Percentiles rank a stretch among this genome's conserved stretches.
Conservation (phyloP, 2,797 vertebrate genomes). For the Karalla daura region DNA sequence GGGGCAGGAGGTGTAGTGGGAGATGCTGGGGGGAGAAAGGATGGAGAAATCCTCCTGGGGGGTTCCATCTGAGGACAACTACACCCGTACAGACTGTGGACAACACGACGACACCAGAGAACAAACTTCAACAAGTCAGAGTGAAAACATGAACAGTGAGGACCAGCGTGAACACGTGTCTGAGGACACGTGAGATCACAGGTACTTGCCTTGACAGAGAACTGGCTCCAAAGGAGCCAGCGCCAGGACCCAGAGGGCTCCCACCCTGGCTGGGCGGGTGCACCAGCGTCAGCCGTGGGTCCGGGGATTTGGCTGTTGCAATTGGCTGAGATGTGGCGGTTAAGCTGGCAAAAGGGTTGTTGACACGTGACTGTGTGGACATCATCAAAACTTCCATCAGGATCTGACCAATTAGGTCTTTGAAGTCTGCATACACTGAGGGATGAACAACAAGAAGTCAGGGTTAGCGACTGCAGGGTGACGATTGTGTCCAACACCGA, state of each 20-base stretch:
- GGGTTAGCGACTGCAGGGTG: not conserved
- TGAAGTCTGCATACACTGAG: slow-evolving; percentile 98
- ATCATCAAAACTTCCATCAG: slow-evolving; percentile 99
- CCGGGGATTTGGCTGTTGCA: slow-evolving; percentile 91
- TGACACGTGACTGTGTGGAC: slow-evolving; percentile 93
- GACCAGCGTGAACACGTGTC: no score
- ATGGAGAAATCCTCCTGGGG: slow-evolving; percentile 83
- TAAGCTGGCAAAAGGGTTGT: slow-evolving; percentile 98
- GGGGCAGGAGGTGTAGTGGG: slow-evolving; percentile 65
- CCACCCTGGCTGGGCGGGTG: slow-evolving; percentile 90
- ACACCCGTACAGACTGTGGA: slow-evolving; percentile 94
- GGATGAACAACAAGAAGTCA: no score
- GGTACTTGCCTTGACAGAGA: slow-evolving; percentile 95
- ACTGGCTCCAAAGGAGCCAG: slow-evolving; percentile 93
- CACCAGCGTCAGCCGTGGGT: slow-evolving; percentile 89
- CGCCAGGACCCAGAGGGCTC: slow-evolving; percentile 91
- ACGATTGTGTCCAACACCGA: not conserved
- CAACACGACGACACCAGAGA: slow-evolving; percentile 75
- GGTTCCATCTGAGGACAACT: slow-evolving; percentile 89
- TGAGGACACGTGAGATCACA: no score
- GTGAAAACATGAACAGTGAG: no score
- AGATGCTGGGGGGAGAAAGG: slow-evolving; percentile 77
- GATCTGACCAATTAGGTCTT: slow-evolving; percentile 98
- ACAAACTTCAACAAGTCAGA: slow-evolving; percentile 54
- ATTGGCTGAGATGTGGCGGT: slow-evolving; percentile 98